These are phyloP conservation scores for Psylliodes chrysocephalus DNA, from an alignment of 2,888 invertebrate genomes.

Conservation along the genomic window DNA sequence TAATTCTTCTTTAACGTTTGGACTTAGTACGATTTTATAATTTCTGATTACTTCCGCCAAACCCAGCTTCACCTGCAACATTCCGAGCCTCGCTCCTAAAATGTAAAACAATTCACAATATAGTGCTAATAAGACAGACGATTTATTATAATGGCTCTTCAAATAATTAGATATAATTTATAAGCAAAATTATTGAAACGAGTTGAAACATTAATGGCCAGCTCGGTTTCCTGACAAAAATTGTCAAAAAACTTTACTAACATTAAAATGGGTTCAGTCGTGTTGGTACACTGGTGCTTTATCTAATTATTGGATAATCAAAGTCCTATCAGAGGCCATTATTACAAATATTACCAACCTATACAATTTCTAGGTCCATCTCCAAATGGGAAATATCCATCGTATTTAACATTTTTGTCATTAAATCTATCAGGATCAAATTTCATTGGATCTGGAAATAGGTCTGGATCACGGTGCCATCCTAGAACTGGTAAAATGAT, in stretches of 20 bases:
- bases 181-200: no score
- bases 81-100: slow-evolving; percentile 30
- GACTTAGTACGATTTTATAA: slow-evolving; percentile 18
- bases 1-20: slow-evolving; percentile 13
- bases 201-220: no score
- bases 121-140: no score
- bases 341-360: no score
- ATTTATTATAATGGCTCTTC: no score
- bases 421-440: slow-evolving; percentile 62
- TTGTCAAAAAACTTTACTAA: no score
- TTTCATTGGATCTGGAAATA: slow-evolving; percentile 59
- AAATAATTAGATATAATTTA: no score
- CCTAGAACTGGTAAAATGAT: slow-evolving; percentile 55
- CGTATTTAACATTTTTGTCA: slow-evolving; percentile 52
- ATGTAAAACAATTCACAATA: not conserved
- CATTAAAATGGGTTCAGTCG: no score
- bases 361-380: slow-evolving; percentile 57
- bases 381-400: slow-evolving; percentile 55
- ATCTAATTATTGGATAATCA: no score
- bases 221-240: no score
- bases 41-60: slow-evolving; percentile 21
- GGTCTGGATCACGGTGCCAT: slow-evolving; percentile 57
- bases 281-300: no score
- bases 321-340: no score
- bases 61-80: slow-evolving; percentile 32